These are phyloP conservation scores for Heliopora coerulea DNA, from an alignment of 92 coral and sea anemone genomes.

Conservation along the genomic window DNA sequence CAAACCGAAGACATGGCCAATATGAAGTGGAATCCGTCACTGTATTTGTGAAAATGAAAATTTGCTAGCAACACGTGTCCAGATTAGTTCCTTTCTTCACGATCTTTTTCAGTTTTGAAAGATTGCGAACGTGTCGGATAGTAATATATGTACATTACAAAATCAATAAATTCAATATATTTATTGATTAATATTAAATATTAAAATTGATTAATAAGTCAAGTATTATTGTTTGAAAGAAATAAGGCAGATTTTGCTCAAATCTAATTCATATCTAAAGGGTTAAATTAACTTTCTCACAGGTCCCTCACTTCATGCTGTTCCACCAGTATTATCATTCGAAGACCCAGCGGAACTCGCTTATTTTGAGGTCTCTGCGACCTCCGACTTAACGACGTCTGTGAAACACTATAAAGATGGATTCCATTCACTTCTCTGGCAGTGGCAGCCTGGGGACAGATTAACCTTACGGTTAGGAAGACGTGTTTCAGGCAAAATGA, in stretches of 20 bases:
- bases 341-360: slow-evolving; percentile 24
- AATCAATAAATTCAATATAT: not conserved
- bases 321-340: slow-evolving; percentile 23
- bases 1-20: too few relatives aligned
- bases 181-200: too few relatives aligned
- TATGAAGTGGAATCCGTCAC: too few relatives aligned
- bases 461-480: slow-evolving; percentile 7
- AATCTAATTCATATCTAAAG: not conserved
- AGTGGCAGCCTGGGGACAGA: slow-evolving; percentile 28
- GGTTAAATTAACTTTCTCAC: not conserved
- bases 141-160: not conserved
- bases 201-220: too few relatives aligned
- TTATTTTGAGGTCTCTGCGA: slow-evolving; percentile 12
- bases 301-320: not conserved
- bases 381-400: slow-evolving; percentile 8
- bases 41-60: too few relatives aligned
- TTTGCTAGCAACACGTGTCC: too few relatives aligned
- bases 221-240: too few relatives aligned
- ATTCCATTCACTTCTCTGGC: slow-evolving; percentile 39
- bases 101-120: too few relatives aligned
- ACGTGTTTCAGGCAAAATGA: not conserved
- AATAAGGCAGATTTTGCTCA: too few relatives aligned
- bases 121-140: too few relatives aligned
- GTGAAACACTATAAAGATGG: slow-evolving; percentile 41
- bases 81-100: too few relatives aligned